Conservation (phyloP, 2,797 vertebrate species). For the Sebastes melanostomus region DNA sequence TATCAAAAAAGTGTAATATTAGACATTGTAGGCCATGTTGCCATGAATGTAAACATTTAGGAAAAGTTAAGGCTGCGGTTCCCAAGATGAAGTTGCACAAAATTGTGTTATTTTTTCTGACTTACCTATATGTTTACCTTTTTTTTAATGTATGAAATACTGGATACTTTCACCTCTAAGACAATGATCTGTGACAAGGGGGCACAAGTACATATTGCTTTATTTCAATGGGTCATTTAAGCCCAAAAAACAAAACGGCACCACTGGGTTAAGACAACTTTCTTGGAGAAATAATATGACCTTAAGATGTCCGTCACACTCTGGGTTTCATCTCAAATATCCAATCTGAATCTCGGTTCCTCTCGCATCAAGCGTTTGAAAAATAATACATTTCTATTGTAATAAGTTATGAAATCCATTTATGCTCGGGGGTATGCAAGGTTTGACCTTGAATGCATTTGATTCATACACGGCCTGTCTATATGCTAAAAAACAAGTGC, state of each 20-base stretch:
- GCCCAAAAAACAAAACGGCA: neutral
- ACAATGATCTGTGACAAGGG: too few relatives aligned
- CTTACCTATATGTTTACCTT: too few relatives aligned
- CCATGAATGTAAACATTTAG: too few relatives aligned
- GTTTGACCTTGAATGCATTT: slow-evolving; percentile 9
- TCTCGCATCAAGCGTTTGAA: neutral
- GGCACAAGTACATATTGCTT: too few relatives aligned
- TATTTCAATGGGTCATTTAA: too few relatives aligned
- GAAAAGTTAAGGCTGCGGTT: fast-evolving
- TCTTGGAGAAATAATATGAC: neutral
- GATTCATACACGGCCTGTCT: neutral
- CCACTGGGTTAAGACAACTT: neutral
- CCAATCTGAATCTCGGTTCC: neutral
- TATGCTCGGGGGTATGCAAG: neutral
- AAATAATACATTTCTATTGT: neutral
- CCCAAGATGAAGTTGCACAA: too few relatives aligned
- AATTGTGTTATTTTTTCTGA: too few relatives aligned
- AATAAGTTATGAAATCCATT: neutral
- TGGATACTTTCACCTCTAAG: too few relatives aligned
- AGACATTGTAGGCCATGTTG: too few relatives aligned
- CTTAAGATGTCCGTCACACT: neutral
- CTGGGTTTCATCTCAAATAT: neutral
- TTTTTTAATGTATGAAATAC: too few relatives aligned
- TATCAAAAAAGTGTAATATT: too few relatives aligned
- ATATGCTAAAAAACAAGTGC: neutral